phyloP scores from a whole-genome alignment of 2,113 vertebrate genomes.

The Pseudorectes ferrugineus region DNA sequence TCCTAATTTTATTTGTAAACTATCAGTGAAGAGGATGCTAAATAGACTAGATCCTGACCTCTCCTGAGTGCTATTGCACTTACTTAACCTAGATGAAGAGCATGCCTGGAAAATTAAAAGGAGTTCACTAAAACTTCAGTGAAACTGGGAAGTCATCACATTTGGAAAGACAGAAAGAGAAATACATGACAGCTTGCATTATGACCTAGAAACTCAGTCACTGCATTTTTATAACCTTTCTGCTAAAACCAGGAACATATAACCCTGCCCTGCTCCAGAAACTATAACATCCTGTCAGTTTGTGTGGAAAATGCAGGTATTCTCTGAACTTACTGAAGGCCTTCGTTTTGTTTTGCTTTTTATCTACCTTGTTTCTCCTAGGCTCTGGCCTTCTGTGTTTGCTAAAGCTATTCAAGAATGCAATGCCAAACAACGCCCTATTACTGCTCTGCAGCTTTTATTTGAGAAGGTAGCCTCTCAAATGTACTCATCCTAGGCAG shows the following conservation, averaged over 20 bases:
- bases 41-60: neutral
- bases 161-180: neutral
- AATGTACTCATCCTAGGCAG: neutral
- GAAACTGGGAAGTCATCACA: neutral
- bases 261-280: neutral
- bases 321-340: neutral
- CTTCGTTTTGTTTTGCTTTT: neutral
- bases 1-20: neutral
- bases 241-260: neutral
- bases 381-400: neutral
- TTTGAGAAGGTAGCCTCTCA: neutral
- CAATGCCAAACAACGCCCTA: neutral
- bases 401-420: neutral
- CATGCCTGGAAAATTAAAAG: neutral
- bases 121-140: neutral
- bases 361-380: neutral
- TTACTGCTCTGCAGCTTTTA: neutral
- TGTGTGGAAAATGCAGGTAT: neutral
- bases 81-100: neutral
- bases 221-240: neutral
- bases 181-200: slow-evolving; percentile 12
- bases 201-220: slow-evolving; percentile 26
- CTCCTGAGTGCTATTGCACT: neutral
- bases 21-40: neutral
- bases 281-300: neutral